Conservation (phyloP, 35 echinoderm and acorn worm genomes). For the Acanthaster planci region DNA sequence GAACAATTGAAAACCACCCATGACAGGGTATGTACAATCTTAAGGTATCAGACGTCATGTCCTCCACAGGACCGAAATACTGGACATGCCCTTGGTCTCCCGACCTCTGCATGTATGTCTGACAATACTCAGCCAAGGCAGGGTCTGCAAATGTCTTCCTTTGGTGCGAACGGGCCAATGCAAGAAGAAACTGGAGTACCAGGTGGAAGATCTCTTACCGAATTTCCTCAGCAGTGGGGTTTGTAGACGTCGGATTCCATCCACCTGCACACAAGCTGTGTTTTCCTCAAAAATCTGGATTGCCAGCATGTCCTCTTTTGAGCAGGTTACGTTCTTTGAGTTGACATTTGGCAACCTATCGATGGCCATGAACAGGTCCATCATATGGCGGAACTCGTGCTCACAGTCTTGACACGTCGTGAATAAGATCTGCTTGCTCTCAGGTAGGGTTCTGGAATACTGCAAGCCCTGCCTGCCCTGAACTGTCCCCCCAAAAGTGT, state of each 20-base stretch:
- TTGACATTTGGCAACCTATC: slow-evolving; percentile 29
- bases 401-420: slow-evolving; percentile 8
- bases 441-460: not conserved
- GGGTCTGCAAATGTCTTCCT: slow-evolving; percentile 2
- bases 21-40: slow-evolving; percentile 11
- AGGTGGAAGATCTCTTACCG: not conserved
- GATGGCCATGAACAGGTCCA: slow-evolving; percentile 36
- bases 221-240: slow-evolving; percentile 17
- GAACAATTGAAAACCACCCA: not conserved
- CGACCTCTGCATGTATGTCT: slow-evolving; percentile 5
- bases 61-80: not conserved
- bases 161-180: not conserved
- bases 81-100: not conserved
- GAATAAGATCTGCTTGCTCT: not conserved
- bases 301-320: not conserved
- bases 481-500: slow-evolving; percentile 40
- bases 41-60: not conserved
- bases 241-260: not conserved
- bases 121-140: slow-evolving; percentile 6
- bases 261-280: not conserved
- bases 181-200: slow-evolving; percentile 6
- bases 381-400: slow-evolving; percentile 9
- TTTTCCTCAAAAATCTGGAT: not conserved
- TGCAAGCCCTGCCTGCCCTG: slow-evolving; percentile 33
- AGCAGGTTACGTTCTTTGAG: not conserved